Evolutionary conservation across 1,140 invertebrate genomes (phyloP).

Genomic region (Papilio helenus): DNA sequence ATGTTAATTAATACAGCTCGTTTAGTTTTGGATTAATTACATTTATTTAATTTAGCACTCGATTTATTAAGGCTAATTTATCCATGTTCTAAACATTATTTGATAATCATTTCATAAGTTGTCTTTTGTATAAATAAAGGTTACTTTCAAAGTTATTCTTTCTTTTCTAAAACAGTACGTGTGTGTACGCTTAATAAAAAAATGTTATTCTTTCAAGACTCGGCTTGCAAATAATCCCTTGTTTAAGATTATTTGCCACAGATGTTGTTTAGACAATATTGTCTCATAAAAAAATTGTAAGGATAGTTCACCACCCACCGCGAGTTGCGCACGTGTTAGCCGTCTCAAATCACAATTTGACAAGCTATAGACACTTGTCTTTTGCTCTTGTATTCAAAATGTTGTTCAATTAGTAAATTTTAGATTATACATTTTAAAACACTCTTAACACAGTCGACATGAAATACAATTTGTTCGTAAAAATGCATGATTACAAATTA

Average conservation of each 20-base stretch:
- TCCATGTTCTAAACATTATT: background rate
- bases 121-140: no score
- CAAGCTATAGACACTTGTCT: background rate
- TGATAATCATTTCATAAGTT: background rate
- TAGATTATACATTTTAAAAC: background rate
- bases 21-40: background rate
- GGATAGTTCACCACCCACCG: constrained; percentile 3
- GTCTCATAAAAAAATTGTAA: background rate
- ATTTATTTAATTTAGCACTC: background rate
- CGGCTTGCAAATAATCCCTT: constrained; percentile 1
- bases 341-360: background rate
- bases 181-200: background rate
- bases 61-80: no score
- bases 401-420: background rate
- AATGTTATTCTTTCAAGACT: background rate
- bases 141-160: background rate
- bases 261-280: constrained; percentile 9
- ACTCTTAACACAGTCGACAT: no score
- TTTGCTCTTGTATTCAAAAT: background rate
- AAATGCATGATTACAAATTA: no score
- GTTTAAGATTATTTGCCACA: constrained; percentile 12
- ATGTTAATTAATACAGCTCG: background rate
- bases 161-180: background rate
- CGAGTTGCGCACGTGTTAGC: background rate
- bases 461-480: no score